These are phyloP conservation scores for Papilio gigon DNA, from an alignment of 2,888 invertebrate species.

Conservation along the genomic window DNA sequence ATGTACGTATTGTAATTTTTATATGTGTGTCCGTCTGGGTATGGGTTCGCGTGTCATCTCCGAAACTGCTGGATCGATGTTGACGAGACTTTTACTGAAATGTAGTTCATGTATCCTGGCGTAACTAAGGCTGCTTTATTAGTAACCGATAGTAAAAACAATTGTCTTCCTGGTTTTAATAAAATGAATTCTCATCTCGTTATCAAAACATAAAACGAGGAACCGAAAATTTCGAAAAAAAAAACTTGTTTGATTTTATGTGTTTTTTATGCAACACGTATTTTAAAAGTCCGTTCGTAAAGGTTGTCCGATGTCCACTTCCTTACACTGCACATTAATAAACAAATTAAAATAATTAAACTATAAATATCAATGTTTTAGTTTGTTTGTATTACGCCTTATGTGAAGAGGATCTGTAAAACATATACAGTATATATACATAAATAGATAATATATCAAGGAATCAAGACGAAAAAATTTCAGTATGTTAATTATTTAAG, in stretches of 20 bases:
- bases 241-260: constrained; percentile 3
- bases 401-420: background rate
- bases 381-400: background rate
- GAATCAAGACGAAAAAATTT: too few relatives aligned
- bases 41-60: too few relatives aligned
- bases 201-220: constrained; percentile 7
- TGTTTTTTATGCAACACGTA: constrained; percentile 14
- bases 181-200: background rate
- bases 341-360: constrained; percentile 1
- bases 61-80: too few relatives aligned
- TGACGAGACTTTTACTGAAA: too few relatives aligned
- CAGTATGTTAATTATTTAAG: too few relatives aligned
- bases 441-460: too few relatives aligned
- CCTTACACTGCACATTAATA: constrained; percentile 12
- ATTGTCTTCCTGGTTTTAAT: background rate
- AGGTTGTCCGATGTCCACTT: constrained; percentile 18
- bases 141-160: too few relatives aligned
- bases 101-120: too few relatives aligned
- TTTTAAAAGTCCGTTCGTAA: constrained; percentile 11
- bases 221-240: background rate
- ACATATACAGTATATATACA: background rate
- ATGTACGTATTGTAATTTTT: too few relatives aligned
- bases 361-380: too few relatives aligned
- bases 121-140: too few relatives aligned
- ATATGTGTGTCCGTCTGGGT: too few relatives aligned